A percentile compares a stretch with the other conserved stretches of the same genome.
Evolutionary conservation across 2,888 invertebrate genomes (phyloP).

Genomic region (Rotaria sp.): DNA sequence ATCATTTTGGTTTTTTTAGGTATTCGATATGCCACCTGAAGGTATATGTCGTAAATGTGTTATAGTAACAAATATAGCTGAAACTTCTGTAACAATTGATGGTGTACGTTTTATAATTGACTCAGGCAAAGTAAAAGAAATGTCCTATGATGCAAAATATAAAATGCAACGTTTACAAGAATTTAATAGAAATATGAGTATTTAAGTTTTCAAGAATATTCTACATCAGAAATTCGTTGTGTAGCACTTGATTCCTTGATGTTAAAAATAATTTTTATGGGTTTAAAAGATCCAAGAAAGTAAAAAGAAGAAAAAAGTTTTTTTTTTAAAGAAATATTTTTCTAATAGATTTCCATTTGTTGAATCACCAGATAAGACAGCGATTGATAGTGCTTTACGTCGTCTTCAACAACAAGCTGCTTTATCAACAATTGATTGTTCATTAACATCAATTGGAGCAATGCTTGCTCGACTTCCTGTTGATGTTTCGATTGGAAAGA

Average conservation of each 20-base stretch:
- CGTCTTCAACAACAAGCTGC: constrained; percentile 37
- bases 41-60: constrained; percentile 91
- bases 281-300: constrained; percentile 73
- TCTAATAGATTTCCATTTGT: constrained; percentile 36
- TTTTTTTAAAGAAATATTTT: too few relatives aligned
- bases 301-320: too few relatives aligned
- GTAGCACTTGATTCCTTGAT: constrained; percentile 85
- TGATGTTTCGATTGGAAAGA: constrained; percentile 78
- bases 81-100: constrained; percentile 95
- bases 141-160: constrained; percentile 82
- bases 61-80: constrained; percentile 93
- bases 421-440: constrained; percentile 28
- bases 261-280: constrained; percentile 80
- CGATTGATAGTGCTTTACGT: constrained; percentile 33
- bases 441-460: constrained; percentile 35
- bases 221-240: constrained; percentile 83
- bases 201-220: constrained; percentile 70
- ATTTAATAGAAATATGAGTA: constrained; percentile 89
- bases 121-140: constrained; percentile 90
- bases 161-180: constrained; percentile 79
- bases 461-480: constrained; percentile 39
- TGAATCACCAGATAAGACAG: constrained; percentile 32
- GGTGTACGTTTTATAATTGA: constrained; percentile 93
- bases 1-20: too few relatives aligned
- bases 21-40: constrained; percentile 87